These are phyloP conservation scores for Phalacrocorax aristotelis DNA, from an alignment of 2,113 vertebrate genomes.

Conservation along the genomic window DNA sequence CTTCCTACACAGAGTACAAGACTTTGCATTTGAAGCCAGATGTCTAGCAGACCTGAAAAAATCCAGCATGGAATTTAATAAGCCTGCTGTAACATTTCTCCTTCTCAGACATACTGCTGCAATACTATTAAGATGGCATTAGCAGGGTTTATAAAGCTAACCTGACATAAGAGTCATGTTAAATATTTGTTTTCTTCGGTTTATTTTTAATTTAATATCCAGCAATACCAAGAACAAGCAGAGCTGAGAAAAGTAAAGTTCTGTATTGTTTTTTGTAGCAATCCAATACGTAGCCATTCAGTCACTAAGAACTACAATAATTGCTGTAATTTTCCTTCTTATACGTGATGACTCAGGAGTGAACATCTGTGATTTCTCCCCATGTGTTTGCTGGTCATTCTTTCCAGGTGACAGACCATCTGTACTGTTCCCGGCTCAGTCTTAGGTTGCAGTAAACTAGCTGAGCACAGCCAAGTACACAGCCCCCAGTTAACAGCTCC, in stretches of 20 bases:
- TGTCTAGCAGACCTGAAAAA: constrained; percentile 52
- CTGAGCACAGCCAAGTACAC: neutral
- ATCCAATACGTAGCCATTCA: neutral
- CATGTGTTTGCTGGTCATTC: rapidly evolving
- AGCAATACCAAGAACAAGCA: constrained; percentile 21
- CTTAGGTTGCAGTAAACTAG: neutral
- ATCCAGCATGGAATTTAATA: constrained; percentile 49
- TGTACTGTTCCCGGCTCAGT: neutral
- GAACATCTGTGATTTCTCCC: neutral
- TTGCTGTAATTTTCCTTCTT: neutral
- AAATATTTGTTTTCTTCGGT: neutral
- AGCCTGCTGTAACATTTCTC: constrained; percentile 22
- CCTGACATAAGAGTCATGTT: neutral
- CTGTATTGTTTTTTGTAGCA: neutral
- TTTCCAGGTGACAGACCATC: neutral
- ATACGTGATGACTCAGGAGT: neutral
- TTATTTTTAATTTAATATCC: neutral
- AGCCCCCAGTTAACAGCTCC: neutral
- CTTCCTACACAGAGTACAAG: neutral
- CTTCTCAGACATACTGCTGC: neutral
- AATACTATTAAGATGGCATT: constrained; percentile 22
- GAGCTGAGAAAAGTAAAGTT: neutral
- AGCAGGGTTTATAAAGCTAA: constrained; percentile 30
- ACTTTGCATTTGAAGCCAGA: neutral
- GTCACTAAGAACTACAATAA: neutral